phyloP scores from a whole-genome alignment of 2,888 invertebrate species.

The Drosophila nr. fundita region DNA sequence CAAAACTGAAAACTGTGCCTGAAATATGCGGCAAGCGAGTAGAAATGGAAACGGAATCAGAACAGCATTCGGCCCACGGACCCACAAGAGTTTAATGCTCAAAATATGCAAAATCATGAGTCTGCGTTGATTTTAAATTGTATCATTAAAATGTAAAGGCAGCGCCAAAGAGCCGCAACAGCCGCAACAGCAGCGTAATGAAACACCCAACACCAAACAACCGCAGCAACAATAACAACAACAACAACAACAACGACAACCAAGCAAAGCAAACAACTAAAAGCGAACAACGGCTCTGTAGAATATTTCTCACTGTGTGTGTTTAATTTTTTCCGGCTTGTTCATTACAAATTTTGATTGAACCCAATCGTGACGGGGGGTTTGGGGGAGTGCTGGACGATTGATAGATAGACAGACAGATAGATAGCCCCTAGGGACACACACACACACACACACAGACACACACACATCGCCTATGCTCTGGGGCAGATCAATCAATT shows the following conservation, averaged over 20 bases:
- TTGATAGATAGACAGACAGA: slow-evolving; percentile 18
- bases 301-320: slow-evolving; percentile 32
- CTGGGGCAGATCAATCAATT: slow-evolving; percentile 74
- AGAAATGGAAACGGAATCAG: slow-evolving; percentile 50
- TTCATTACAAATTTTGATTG: slow-evolving; percentile 79
- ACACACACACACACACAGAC: slow-evolving; percentile 22
- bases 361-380: slow-evolving; percentile 40
- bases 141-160: slow-evolving; percentile 74
- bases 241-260: slow-evolving; percentile 11
- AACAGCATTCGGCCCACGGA: slow-evolving; percentile 33
- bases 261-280: slow-evolving; percentile 50
- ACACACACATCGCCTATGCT: slow-evolving; percentile 33
- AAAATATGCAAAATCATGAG: slow-evolving; percentile 80
- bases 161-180: slow-evolving; percentile 33
- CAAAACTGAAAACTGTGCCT: slow-evolving; percentile 61
- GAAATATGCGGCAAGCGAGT: slow-evolving; percentile 69
- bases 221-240: slow-evolving; percentile 18
- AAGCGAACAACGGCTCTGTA: slow-evolving; percentile 21
- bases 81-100: slow-evolving; percentile 72
- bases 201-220: slow-evolving; percentile 57
- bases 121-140: slow-evolving; percentile 81
- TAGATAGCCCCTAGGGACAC: slow-evolving; percentile 25
- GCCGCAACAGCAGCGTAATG: slow-evolving; percentile 57
- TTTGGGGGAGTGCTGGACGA: background rate
- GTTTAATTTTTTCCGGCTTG: slow-evolving; percentile 73